These are phyloP conservation scores for Neosilurus mollespiculum DNA, from an alignment of 2,797 vertebrate species.

Conservation along the genomic window DNA sequence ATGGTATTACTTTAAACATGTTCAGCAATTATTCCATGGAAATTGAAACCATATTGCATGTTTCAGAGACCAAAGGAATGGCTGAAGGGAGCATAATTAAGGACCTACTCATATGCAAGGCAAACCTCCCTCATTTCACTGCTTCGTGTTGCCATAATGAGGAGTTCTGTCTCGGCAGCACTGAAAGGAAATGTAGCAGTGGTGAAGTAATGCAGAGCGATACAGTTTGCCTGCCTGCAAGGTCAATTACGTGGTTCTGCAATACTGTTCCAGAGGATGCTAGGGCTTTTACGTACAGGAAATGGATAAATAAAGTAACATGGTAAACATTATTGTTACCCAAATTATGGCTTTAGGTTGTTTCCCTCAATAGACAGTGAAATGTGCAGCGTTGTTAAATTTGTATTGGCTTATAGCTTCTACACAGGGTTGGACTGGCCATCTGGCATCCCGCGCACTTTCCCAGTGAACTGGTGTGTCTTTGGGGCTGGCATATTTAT, in stretches of 20 bases:
- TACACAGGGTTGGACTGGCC: not conserved
- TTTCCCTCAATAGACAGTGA: not conserved
- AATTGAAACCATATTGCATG: not conserved
- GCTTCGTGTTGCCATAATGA: not conserved
- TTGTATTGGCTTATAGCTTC: not conserved
- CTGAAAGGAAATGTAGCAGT: not conserved
- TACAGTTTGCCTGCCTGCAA: not conserved
- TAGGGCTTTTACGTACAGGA: not conserved
- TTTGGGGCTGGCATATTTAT: no score
- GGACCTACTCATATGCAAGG: not conserved
- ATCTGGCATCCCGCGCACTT: no score
- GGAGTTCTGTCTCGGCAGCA: not conserved
- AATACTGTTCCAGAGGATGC: not conserved
- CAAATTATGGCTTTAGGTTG: not conserved
- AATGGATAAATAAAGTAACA: not conserved
- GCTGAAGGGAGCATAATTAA: slow-evolving; percentile 25
- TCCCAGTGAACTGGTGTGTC: no score
- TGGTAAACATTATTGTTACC: not conserved
- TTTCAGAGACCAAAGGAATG: not conserved
- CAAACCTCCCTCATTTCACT: not conserved
- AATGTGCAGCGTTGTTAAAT: not conserved
- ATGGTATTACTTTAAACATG: not conserved
- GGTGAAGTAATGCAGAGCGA: not conserved
- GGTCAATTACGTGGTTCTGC: not conserved
- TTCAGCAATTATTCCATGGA: not conserved